Conservation (phyloP, 1,140 invertebrate genomes). For the Ceratina calcarata region DNA sequence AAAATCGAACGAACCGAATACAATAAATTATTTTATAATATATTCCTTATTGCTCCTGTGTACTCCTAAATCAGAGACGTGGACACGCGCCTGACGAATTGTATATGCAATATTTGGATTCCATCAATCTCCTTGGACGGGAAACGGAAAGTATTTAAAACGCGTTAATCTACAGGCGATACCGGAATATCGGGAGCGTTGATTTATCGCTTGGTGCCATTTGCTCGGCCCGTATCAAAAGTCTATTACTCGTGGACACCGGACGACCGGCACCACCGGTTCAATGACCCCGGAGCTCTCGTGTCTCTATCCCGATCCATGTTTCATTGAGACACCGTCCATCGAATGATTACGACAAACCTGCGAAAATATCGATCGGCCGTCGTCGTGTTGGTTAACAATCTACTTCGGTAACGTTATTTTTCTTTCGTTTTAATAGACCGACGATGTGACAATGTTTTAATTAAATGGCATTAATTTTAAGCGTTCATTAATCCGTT, state of each 20-base stretch:
- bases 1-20: constrained; percentile 44
- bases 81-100: not conserved
- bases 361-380: constrained; percentile 5
- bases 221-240: constrained; percentile 30
- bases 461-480: no score
- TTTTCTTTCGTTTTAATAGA: no score
- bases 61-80: no score
- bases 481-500: not conserved
- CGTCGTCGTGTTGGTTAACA: not conserved
- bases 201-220: constrained; percentile 34
- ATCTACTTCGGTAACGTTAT: no score
- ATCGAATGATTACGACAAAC: constrained; percentile 11
- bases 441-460: no score
- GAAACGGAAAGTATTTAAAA: constrained; percentile 35
- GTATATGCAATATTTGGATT: not conserved
- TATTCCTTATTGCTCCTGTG: no score
- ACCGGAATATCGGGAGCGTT: constrained; percentile 11
- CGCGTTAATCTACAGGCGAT: constrained; percentile 24
- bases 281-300: constrained; percentile 1
- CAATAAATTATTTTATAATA: no score
- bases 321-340: constrained; percentile 17
- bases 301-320: not conserved
- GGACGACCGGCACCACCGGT: not conserved
- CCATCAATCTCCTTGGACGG: no score
- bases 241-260: constrained; percentile 32